phyloP scores from a whole-genome alignment of 2,797 vertebrate genomes.

The Bryconaethiops microstoma region DNA sequence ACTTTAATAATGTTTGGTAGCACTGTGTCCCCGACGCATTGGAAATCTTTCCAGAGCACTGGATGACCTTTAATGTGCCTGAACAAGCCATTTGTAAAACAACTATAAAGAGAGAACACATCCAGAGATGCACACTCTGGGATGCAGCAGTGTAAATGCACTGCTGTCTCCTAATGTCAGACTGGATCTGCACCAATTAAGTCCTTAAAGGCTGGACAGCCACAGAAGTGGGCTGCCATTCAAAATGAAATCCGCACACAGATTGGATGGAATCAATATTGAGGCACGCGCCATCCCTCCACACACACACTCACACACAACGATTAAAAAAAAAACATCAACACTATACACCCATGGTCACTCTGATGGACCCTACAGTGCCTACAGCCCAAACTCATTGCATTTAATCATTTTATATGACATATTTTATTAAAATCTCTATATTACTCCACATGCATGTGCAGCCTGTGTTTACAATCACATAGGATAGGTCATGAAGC shows the following conservation, averaged over 20 bases:
- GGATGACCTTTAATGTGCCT: conserved; percentile 32
- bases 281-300: conserved; percentile 16
- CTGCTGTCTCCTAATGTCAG: conserved; percentile 26
- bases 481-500: neutral
- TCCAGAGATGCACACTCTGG: conserved; percentile 35
- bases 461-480: neutral
- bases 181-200: conserved; percentile 65
- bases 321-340: conserved; percentile 44
- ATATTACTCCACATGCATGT: too few species aligned
- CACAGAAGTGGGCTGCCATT: conserved; percentile 69
- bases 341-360: neutral
- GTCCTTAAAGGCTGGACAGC: conserved; percentile 47
- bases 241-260: conserved; percentile 48
- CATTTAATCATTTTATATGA: neutral
- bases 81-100: neutral
- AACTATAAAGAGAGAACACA: neutral
- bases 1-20: neutral
- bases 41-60: neutral
- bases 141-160: neutral
- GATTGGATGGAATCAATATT: conserved; percentile 46
- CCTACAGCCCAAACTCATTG: neutral
- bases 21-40: neutral
- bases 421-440: neutral
- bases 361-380: neutral
- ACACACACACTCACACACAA: conserved; percentile 43